Evolutionary conservation across 2,888 invertebrate species (phyloP).

Genomic region (Agrotis clavis): DNA sequence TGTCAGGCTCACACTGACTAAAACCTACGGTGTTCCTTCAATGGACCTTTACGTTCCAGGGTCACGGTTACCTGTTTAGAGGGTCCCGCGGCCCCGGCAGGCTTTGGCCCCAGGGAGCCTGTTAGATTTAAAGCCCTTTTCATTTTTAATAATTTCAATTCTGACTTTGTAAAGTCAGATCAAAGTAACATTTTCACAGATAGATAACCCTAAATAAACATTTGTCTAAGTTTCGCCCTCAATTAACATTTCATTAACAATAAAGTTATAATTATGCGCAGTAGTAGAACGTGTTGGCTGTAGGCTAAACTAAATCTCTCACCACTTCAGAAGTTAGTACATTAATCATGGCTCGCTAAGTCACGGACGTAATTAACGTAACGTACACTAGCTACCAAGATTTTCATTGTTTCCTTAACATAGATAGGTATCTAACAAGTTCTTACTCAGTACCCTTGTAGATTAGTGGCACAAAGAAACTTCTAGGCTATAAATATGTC

Average conservation of each 20-base stretch:
- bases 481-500: background rate
- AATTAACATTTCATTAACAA: conserved; percentile 48
- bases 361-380: conserved; percentile 53
- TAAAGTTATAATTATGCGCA: conserved; percentile 42
- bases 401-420: conserved; percentile 36
- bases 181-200: background rate
- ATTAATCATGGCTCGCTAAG: conserved; percentile 51
- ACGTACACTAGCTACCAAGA: conserved; percentile 19
- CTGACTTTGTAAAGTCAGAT: background rate
- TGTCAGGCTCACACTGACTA: too few relatives aligned
- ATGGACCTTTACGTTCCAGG: too few relatives aligned
- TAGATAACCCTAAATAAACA: conserved; percentile 12
- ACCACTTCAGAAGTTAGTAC: conserved; percentile 54
- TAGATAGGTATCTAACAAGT: conserved; percentile 14
- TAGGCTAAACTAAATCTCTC: conserved; percentile 45
- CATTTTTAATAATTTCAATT: background rate
- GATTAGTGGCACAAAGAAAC: conserved; percentile 6
- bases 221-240: conserved; percentile 22
- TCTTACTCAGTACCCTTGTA: background rate
- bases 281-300: conserved; percentile 1
- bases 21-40: too few relatives aligned
- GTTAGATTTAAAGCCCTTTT: too few relatives aligned
- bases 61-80: too few relatives aligned
- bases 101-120: too few relatives aligned
- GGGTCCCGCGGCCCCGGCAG: too few relatives aligned